Evolutionary conservation across 2,888 invertebrate genomes (phyloP).

Genomic region (Aelia acuminata): DNA sequence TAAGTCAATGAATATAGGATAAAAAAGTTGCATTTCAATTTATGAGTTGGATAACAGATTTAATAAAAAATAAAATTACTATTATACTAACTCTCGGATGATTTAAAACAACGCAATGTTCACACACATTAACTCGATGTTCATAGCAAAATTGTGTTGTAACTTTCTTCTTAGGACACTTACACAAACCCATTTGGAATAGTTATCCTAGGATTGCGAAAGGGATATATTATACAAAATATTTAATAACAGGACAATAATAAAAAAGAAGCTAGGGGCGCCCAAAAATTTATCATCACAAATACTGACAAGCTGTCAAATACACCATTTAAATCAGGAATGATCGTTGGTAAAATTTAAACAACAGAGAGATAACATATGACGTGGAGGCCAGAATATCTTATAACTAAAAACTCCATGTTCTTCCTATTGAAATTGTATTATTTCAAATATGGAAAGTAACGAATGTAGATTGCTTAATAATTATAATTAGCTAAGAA

Average conservation of each 20-base stretch:
- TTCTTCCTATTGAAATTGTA: too few relatives aligned
- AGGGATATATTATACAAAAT: neutral
- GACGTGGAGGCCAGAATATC: neutral
- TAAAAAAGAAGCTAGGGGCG: neutral
- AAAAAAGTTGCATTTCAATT: neutral
- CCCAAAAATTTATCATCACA: neutral
- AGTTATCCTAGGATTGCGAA: neutral
- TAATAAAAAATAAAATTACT: neutral
- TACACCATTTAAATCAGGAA: neutral
- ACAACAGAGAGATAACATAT: neutral
- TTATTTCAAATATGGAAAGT: too few relatives aligned
- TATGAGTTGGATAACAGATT: neutral
- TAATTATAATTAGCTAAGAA: too few relatives aligned
- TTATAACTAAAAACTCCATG: neutral
- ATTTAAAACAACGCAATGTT: conserved; percentile 96
- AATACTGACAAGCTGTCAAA: conserved; percentile 9
- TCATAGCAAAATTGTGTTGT: conserved; percentile 99
- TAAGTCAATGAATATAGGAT: neutral
- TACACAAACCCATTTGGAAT: conserved; percentile 92
- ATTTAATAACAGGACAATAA: neutral
- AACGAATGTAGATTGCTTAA: too few relatives aligned
- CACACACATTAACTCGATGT: conserved; percentile 98
- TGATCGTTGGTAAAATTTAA: neutral
- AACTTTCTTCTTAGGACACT: conserved; percentile 96
- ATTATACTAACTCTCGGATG: conserved; percentile 77